Conservation (phyloP, 2,113 vertebrate species). For the Rattus rattus region DNA sequence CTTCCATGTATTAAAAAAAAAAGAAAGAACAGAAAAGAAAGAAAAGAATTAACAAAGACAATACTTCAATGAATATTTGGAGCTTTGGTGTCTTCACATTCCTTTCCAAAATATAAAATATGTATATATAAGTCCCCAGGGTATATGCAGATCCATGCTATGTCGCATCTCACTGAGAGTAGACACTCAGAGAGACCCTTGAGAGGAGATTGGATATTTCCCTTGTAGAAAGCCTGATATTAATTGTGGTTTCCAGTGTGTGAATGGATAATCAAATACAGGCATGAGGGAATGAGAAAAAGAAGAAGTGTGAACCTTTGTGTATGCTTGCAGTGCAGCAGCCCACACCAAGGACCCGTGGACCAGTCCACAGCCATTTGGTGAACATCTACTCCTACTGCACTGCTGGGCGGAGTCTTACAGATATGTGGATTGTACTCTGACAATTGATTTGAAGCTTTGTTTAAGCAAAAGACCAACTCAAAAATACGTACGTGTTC, state of each 20-base stretch:
- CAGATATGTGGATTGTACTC: not conserved
- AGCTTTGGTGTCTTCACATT: not conserved
- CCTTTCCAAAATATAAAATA: not conserved
- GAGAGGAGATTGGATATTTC: not conserved
- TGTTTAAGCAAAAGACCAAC: not conserved
- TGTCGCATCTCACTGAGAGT: not conserved
- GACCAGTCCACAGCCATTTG: not conserved
- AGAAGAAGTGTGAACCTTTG: not conserved
- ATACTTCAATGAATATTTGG: constrained; percentile 9
- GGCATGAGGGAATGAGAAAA: not conserved
- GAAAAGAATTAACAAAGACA: not conserved
- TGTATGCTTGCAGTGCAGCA: not conserved
- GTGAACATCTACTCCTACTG: not conserved
- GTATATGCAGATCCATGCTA: not conserved
- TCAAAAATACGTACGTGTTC: not conserved
- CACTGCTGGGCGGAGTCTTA: not conserved
- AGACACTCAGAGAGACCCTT: not conserved
- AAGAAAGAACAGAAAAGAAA: no score
- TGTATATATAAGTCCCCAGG: not conserved
- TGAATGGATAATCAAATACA: not conserved
- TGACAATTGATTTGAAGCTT: not conserved
- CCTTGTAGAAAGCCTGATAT: not conserved
- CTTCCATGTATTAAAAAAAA: no score
- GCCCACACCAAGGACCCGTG: not conserved
- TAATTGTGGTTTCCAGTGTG: not conserved